phyloP scores from a whole-genome alignment of 2,113 vertebrate species.

The Chamaea fasciata region DNA sequence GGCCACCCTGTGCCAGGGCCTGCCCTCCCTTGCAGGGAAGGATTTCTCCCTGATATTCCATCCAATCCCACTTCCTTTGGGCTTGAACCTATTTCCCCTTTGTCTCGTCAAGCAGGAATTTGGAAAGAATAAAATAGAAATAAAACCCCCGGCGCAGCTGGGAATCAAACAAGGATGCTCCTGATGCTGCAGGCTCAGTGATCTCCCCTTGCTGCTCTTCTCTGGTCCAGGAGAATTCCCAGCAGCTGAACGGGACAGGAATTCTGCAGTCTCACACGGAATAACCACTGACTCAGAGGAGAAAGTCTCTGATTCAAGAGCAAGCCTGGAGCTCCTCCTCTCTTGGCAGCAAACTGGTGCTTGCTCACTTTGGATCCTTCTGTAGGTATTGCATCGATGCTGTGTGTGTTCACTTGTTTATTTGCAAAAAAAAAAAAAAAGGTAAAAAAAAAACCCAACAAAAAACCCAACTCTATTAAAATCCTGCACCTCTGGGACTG shows the following conservation, averaged over 20 bases:
- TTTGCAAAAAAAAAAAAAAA: neutral
- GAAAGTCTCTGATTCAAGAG: neutral
- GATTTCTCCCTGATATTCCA: neutral
- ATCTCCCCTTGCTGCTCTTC: neutral
- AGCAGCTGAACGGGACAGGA: neutral
- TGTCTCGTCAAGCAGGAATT: neutral
- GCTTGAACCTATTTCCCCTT: neutral
- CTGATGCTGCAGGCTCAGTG: neutral
- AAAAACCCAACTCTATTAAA: neutral
- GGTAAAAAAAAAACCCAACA: neutral
- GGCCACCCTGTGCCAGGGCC: neutral
- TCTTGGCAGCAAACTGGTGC: neutral
- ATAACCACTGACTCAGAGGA: neutral
- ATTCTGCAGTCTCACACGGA: neutral
- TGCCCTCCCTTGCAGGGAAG: rapidly evolving
- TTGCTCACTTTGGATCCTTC: neutral
- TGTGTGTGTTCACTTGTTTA: neutral
- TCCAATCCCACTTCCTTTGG: no score
- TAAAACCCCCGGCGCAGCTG: neutral
- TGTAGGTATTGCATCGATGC: neutral
- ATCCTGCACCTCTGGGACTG: slow-evolving; percentile 30
- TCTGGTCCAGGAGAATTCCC: neutral
- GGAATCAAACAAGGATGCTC: no score
- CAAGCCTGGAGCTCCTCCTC: neutral
- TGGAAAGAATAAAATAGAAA: neutral